Percentiles rank a stretch among this genome's conserved stretches.
Conservation (phyloP, 2,113 vertebrate genomes). For the Paradoxurus hermaphroditus region DNA sequence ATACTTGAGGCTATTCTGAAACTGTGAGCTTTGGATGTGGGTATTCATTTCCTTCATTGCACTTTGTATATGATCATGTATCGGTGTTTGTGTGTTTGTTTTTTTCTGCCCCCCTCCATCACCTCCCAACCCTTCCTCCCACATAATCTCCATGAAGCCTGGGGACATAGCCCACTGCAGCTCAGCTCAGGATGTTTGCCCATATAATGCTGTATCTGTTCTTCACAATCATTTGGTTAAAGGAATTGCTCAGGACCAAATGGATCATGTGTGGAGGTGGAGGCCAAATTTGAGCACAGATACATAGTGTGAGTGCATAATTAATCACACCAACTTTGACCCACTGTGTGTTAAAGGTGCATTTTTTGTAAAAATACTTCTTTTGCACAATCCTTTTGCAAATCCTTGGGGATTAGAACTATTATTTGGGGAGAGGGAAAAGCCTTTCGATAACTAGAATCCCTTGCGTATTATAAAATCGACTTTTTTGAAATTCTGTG, state of each 20-base stretch:
- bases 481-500: background rate
- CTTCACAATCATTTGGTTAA: background rate
- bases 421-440: background rate
- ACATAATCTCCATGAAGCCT: background rate
- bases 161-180: too few relatives aligned
- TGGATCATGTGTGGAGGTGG: rapidly evolving
- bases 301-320: background rate
- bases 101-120: background rate
- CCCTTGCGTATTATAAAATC: background rate
- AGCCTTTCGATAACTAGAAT: background rate
- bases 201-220: rapidly evolving
- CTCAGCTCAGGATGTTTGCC: background rate
- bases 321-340: background rate
- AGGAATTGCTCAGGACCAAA: background rate
- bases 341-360: background rate
- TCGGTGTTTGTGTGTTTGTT: background rate
- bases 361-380: background rate
- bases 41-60: background rate
- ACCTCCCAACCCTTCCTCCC: background rate
- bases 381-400: background rate
- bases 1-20: background rate
- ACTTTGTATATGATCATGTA: background rate
- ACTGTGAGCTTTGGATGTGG: background rate
- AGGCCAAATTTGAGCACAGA: background rate
- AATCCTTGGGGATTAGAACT: background rate